Conservation (phyloP, 2,797 vertebrate genomes). For the Xerus rutilus region DNA sequence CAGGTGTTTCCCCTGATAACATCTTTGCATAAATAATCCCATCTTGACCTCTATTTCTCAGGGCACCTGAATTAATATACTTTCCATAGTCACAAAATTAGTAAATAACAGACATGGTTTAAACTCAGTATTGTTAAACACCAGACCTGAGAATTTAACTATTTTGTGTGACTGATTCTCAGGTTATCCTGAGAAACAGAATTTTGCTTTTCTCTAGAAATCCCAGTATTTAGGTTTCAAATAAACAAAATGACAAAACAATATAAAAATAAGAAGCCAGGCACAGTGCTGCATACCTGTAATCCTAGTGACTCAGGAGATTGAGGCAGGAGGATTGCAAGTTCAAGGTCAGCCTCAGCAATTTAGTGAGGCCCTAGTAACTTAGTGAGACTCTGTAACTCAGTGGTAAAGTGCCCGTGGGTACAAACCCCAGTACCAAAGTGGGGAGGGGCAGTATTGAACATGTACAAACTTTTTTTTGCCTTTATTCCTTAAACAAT, state of each 20-base stretch:
- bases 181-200: background rate
- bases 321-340: no score
- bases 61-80: background rate
- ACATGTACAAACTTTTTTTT: no score
- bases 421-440: no score
- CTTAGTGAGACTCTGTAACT: no score
- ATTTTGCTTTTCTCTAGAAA: slow-evolving; percentile 13
- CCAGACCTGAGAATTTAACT: background rate
- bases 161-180: background rate
- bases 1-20: background rate
- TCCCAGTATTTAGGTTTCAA: slow-evolving; percentile 28
- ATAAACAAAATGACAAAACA: background rate
- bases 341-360: no score
- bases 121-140: background rate
- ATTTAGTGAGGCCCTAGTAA: no score
- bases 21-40: background rate
- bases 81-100: background rate
- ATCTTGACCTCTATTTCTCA: background rate
- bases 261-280: no score
- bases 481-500: no score
- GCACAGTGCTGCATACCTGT: no score
- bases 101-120: background rate
- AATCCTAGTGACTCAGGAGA: no score
- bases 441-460: no score
- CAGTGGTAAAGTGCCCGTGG: no score